Conservation (phyloP, 2,113 vertebrate genomes). For the Alectura lathami region DNA sequence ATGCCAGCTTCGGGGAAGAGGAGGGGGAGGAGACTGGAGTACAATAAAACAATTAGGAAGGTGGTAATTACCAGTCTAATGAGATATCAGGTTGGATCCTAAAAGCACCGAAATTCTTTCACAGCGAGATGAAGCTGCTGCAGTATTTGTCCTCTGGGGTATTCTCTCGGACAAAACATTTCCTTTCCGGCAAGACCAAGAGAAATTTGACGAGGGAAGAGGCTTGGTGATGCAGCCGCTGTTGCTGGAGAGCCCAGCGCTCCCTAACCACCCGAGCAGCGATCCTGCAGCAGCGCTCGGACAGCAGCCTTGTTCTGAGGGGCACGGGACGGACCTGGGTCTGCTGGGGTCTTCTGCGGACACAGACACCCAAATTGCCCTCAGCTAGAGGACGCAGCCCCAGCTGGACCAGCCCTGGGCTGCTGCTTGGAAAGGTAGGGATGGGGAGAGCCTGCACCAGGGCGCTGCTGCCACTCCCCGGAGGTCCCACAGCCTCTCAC, state of each 20-base stretch:
- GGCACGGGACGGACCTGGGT: not conserved
- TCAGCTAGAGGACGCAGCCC: not conserved
- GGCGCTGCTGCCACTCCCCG: fast-evolving
- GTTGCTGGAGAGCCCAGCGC: not conserved
- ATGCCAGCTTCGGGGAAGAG: not conserved
- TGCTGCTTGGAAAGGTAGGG: not conserved
- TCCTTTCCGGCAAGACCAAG: constrained; percentile 17
- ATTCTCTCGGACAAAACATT: not conserved
- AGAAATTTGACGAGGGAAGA: not conserved
- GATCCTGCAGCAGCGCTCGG: constrained; percentile 10
- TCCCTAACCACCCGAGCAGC: not conserved
- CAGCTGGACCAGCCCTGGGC: not conserved
- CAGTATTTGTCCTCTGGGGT: not conserved
- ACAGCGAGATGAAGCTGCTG: not conserved
- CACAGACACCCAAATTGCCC: not conserved
- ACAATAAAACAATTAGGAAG: constrained; percentile 34
- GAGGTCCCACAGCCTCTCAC: no score
- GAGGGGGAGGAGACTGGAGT: not conserved
- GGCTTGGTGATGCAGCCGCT: not conserved
- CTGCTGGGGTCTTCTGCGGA: not conserved
- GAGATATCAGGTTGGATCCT: constrained; percentile 13
- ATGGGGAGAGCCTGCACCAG: not conserved
- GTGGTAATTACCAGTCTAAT: constrained; percentile 46
- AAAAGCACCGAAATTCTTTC: constrained; percentile 49
- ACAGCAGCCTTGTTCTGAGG: not conserved